Percentiles rank a stretch among this genome's conserved stretches.
Conservation (phyloP, 2,113 vertebrate species). For the Amia ocellicauda region DNA sequence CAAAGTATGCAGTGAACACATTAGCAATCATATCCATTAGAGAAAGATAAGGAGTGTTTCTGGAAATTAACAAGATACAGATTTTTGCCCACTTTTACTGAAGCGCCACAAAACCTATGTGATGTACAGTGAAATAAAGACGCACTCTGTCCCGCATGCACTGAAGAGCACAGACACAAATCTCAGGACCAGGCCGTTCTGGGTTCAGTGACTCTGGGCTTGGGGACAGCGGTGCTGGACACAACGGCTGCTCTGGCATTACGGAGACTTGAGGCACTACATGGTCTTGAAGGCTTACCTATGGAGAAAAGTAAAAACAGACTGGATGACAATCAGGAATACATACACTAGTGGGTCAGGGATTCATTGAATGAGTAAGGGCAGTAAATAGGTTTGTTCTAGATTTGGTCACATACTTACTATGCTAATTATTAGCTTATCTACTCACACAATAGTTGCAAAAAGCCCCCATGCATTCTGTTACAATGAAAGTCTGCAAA, state of each 20-base stretch:
- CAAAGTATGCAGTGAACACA: too few species aligned
- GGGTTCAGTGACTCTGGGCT: constrained; percentile 54
- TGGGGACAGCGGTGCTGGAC: constrained; percentile 41
- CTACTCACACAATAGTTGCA: too few species aligned
- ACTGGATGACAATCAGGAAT: background rate
- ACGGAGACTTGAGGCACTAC: constrained; percentile 52
- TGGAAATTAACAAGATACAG: too few species aligned
- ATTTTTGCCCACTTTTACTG: background rate
- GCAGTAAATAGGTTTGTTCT: too few species aligned
- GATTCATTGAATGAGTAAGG: too few species aligned
- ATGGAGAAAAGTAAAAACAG: constrained; percentile 25
- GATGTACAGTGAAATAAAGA: background rate
- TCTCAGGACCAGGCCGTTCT: constrained; percentile 74
- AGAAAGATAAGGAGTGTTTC: too few species aligned
- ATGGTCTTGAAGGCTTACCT: constrained; percentile 63
- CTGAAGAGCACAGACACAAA: background rate
- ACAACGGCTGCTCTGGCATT: constrained; percentile 50
- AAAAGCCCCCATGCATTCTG: too few species aligned
- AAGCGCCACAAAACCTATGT: background rate
- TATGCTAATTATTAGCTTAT: too few species aligned
- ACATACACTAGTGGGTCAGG: too few species aligned
- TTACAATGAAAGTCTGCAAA: too few species aligned
- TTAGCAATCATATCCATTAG: too few species aligned
- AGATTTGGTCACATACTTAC: too few species aligned
- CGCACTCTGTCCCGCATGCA: background rate